Percentiles rank a stretch among this genome's conserved stretches.
phyloP scores from a whole-genome alignment of 2,797 vertebrate genomes.

The Okamejei kenojei region DNA sequence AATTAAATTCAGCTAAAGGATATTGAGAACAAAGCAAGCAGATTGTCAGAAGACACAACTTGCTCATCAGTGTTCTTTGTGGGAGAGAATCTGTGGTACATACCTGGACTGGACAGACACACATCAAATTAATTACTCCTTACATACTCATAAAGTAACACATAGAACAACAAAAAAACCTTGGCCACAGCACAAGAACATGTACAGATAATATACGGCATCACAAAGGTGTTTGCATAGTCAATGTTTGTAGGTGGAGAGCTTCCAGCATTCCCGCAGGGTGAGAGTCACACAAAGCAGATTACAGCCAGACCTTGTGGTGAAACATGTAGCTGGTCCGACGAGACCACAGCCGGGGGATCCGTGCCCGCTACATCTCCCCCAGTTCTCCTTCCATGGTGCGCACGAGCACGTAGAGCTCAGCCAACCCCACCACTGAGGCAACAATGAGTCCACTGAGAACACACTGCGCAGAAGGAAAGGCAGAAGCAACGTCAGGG shows the following conservation, averaged over 20 bases:
- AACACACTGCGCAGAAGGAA: slow-evolving; percentile 56
- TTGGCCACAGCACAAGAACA: not conserved
- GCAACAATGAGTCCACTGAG: slow-evolving; percentile 79
- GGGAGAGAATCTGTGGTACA: not conserved
- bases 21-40: not conserved
- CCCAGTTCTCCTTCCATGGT: slow-evolving; percentile 87
- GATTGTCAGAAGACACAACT: not conserved
- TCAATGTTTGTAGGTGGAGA: not conserved
- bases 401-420: slow-evolving; percentile 87
- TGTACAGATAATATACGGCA: not conserved
- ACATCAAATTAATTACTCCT: not conserved
- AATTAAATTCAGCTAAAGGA: not conserved
- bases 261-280: not conserved
- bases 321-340: too few species aligned
- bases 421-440: slow-evolving; percentile 87
- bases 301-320: not conserved
- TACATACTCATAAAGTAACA: not conserved
- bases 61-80: not conserved
- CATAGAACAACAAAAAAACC: not conserved
- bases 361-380: slow-evolving; percentile 58
- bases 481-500: not conserved
- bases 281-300: not conserved
- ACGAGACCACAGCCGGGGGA: not conserved
- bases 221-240: not conserved
- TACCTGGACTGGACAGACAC: not conserved